These are phyloP conservation scores for Pycnonotus jocosus DNA, from an alignment of 2,113 vertebrate genomes.

Conservation along the genomic window DNA sequence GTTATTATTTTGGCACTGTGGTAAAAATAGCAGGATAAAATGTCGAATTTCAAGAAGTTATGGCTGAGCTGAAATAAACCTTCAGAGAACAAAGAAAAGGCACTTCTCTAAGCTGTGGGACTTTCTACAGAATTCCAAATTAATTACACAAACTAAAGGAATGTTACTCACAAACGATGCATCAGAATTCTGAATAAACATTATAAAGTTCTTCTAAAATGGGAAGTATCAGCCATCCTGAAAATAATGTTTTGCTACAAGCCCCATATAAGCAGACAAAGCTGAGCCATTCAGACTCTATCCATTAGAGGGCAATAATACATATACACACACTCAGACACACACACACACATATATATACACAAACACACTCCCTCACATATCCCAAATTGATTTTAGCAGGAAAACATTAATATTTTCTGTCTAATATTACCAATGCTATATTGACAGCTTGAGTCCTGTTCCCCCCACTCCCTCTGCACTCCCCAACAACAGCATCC, in stretches of 20 bases:
- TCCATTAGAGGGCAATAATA: slow-evolving; percentile 57
- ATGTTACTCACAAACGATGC: fast-evolving
- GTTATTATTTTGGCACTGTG: neutral
- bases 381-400: neutral
- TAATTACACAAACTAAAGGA: neutral
- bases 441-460: neutral
- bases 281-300: slow-evolving; percentile 40
- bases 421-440: neutral
- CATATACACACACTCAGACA: neutral
- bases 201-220: neutral
- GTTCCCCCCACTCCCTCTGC: neutral
- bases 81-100: neutral
- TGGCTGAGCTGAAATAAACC: neutral
- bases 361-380: neutral
- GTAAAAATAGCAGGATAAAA: neutral
- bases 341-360: neutral
- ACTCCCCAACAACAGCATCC: neutral
- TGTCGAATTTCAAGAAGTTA: neutral
- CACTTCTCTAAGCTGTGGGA: neutral
- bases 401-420: neutral
- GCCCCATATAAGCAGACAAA: fast-evolving
- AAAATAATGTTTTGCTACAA: neutral
- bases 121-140: neutral
- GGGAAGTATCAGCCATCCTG: neutral
- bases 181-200: neutral